Conservation (phyloP, 2,888 invertebrate species). For the Drosophila borborema region DNA sequence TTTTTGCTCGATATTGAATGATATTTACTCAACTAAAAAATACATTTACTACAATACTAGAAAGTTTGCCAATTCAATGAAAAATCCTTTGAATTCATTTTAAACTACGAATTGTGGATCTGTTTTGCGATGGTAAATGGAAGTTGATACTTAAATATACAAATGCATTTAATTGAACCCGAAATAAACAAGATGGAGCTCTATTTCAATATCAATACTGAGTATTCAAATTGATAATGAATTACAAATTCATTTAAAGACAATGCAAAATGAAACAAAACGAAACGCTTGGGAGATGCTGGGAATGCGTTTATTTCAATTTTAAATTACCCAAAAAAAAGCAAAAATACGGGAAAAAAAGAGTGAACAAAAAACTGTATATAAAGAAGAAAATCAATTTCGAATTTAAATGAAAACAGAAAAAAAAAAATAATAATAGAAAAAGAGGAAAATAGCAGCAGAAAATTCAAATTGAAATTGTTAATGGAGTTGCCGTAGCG, state of each 20-base stretch:
- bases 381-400: conserved; percentile 51
- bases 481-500: conserved; percentile 45
- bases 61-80: not conserved
- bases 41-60: too few species aligned
- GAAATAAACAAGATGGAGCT: not conserved
- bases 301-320: conserved; percentile 41
- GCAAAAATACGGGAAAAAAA: conserved; percentile 4
- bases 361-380: conserved; percentile 10
- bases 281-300: conserved; percentile 16
- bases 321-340: conserved; percentile 24
- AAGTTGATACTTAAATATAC: not conserved
- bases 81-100: not conserved
- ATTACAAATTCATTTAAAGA: conserved; percentile 11
- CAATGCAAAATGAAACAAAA: conserved; percentile 19
- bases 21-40: too few species aligned
- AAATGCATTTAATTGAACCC: not conserved
- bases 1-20: too few species aligned
- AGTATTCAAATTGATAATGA: conserved; percentile 5
- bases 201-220: not conserved
- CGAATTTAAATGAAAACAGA: conserved; percentile 55
- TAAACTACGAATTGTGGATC: too few species aligned
- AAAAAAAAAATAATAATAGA: not conserved
- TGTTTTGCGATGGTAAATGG: not conserved
- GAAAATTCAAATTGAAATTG: conserved; percentile 43
- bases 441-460: conserved; percentile 3